Conservation (phyloP, 2,113 vertebrate genomes). For the Labeo rohita region DNA sequence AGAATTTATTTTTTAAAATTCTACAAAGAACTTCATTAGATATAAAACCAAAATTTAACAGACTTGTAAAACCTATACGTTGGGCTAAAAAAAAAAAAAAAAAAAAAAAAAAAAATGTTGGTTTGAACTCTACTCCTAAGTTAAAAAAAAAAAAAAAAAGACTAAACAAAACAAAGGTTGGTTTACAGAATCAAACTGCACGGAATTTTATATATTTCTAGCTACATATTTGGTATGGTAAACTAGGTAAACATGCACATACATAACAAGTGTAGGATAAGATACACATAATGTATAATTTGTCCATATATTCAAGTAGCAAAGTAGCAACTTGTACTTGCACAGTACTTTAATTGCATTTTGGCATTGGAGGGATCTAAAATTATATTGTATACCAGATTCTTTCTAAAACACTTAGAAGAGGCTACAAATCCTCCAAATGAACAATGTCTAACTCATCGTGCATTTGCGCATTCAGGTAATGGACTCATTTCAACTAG, state of each 20-base stretch:
- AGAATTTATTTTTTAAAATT: no score
- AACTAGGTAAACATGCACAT: background rate
- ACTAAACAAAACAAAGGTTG: no score
- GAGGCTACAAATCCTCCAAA: background rate
- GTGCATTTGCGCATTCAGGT: no score
- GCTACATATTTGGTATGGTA: background rate
- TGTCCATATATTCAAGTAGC: background rate
- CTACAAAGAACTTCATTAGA: background rate
- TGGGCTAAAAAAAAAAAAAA: background rate
- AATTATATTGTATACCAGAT: background rate
- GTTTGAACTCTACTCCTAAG: background rate
- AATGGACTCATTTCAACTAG: no score
- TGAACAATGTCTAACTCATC: background rate
- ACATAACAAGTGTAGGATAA: no score
- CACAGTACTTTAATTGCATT: background rate
- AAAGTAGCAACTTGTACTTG: background rate
- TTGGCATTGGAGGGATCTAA: background rate
- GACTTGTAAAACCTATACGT: background rate
- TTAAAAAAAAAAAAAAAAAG: no score
- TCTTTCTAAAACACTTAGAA: background rate
- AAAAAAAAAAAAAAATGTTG: background rate
- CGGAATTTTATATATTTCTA: background rate
- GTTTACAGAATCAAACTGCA: background rate
- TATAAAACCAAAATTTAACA: background rate
- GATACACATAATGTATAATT: background rate